A percentile compares a stretch with the other conserved stretches of the same genome.
These are phyloP conservation scores for Narcine bancroftii DNA, from an alignment of 2,113 vertebrate species.

Conservation along the genomic window DNA sequence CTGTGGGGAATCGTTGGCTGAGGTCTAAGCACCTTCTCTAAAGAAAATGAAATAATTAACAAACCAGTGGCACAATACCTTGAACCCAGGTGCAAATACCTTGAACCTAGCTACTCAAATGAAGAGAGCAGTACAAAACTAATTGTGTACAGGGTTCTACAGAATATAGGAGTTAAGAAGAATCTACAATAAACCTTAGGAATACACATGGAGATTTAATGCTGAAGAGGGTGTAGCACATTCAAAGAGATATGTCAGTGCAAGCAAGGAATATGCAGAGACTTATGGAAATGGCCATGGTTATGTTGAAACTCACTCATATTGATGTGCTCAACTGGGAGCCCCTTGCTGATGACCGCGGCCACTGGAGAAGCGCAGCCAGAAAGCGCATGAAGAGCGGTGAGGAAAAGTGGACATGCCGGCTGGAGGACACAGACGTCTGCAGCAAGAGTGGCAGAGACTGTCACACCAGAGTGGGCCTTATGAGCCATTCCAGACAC, in stretches of 20 bases:
- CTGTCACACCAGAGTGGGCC: too few species aligned
- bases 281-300: not conserved
- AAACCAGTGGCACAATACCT: not conserved
- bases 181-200: not conserved
- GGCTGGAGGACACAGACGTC: too few species aligned
- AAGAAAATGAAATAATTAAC: not conserved
- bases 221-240: too few species aligned
- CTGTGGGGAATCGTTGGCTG: not conserved
- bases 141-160: not conserved
- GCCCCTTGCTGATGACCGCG: too few species aligned
- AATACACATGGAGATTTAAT: not conserved
- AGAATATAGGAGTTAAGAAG: too few species aligned
- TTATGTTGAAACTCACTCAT: not conserved
- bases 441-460: too few species aligned
- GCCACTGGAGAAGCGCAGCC: too few species aligned
- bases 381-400: too few species aligned
- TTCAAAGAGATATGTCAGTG: too few species aligned
- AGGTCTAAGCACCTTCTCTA: not conserved
- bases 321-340: too few species aligned
- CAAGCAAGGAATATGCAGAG: not conserved
- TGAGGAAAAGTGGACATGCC: too few species aligned
- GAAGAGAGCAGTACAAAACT: not conserved
- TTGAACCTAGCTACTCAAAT: not conserved
- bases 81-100: not conserved
- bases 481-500: too few species aligned